Percentiles rank a stretch among this genome's conserved stretches.
phyloP scores from a whole-genome alignment of 1,140 invertebrate species.

The Drosophila auraria region DNA sequence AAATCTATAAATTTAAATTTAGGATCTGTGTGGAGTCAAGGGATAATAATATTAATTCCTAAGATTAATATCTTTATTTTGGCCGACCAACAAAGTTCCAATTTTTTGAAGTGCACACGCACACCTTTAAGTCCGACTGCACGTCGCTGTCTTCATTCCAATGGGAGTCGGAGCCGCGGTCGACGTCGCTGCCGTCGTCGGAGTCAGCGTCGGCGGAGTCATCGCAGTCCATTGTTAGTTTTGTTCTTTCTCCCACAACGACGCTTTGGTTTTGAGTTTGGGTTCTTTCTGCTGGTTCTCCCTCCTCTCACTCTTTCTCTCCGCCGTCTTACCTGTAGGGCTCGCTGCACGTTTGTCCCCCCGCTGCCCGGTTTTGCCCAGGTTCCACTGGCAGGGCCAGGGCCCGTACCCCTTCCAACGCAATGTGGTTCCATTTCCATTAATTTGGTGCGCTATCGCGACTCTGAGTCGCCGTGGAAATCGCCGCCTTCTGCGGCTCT shows the following conservation, averaged over 20 bases:
- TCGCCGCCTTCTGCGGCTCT: conserved; percentile 59
- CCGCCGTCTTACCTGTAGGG: conserved; percentile 49
- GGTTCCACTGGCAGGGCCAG: conserved; percentile 16
- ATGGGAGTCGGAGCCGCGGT: conserved; percentile 62
- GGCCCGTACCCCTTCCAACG: conserved; percentile 46
- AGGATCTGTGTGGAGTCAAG: too few species aligned
- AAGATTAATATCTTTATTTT: too few species aligned
- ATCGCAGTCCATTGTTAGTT: conserved; percentile 75
- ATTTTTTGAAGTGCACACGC: conserved; percentile 23
- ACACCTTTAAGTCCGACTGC: conserved; percentile 50
- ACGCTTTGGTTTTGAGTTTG: conserved; percentile 67
- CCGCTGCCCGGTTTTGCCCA: conserved; percentile 1
- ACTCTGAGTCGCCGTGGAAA: conserved; percentile 62
- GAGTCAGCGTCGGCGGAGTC: conserved; percentile 31
- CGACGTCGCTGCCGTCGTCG: conserved; percentile 13
- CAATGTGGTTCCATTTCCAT: conserved; percentile 78
- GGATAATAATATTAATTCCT: too few species aligned
- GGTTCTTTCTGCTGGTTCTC: conserved; percentile 69
- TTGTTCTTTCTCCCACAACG: conserved; percentile 82
- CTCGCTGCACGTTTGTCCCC: conserved; percentile 38
- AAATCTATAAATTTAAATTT: too few species aligned
- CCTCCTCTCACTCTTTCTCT: conserved; percentile 40
- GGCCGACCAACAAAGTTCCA: too few species aligned
- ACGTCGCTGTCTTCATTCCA: conserved; percentile 70
- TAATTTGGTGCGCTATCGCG: conserved; percentile 81